A percentile compares a stretch with the other conserved stretches of the same genome.
Evolutionary conservation across 2,113 vertebrate species (phyloP).

Genomic region (Antennarius striatus): DNA sequence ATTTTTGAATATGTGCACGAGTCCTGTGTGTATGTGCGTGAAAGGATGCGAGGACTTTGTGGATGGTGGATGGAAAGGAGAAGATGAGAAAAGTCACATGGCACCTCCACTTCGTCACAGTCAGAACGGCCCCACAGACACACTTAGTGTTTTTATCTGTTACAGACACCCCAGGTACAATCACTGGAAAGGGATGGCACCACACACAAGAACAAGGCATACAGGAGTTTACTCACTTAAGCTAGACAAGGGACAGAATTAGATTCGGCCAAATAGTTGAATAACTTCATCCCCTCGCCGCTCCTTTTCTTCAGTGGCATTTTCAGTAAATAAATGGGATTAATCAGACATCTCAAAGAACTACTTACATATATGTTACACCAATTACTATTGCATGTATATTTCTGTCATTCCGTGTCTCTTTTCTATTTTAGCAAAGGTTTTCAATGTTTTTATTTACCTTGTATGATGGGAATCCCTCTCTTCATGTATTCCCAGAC

Average conservation of each 20-base stretch:
- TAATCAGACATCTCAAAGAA: too few species aligned
- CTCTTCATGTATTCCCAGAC: too few species aligned
- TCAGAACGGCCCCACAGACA: conserved; percentile 21
- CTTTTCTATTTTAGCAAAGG: too few species aligned
- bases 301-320: neutral
- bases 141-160: conserved; percentile 4
- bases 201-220: conserved; percentile 7
- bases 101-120: conserved; percentile 4
- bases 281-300: conserved; percentile 28
- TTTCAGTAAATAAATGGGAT: too few species aligned
- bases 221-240: conserved; percentile 22
- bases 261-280: conserved; percentile 33
- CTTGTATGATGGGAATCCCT: too few species aligned
- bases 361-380: too few species aligned
- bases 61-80: conserved; percentile 15
- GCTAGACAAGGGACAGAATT: conserved; percentile 28
- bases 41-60: conserved; percentile 17
- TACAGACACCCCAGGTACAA: neutral
- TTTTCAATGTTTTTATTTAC: too few species aligned
- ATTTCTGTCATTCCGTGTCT: too few species aligned
- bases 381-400: too few species aligned
- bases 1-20: conserved; percentile 7
- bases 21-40: conserved; percentile 11
- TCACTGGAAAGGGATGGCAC: neutral
- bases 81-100: conserved; percentile 40